A percentile compares a stretch with the other conserved stretches of the same genome.
Evolutionary conservation across 37 sponge, comb jelly and placozoan genomes (phyloP).

Genomic region (Cliona cf. orientalis): DNA sequence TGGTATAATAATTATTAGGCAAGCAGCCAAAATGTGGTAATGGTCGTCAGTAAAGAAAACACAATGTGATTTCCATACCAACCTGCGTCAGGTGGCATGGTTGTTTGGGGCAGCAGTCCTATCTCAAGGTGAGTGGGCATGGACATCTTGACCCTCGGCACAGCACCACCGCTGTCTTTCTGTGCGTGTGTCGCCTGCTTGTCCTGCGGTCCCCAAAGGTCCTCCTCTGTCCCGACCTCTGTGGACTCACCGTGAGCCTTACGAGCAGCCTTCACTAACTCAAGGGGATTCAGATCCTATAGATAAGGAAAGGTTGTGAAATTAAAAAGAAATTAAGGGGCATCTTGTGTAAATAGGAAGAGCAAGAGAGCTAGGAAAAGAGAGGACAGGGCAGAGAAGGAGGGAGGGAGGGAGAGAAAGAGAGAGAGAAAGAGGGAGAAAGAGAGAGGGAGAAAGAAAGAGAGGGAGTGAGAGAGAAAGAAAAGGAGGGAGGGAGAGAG

Average conservation of each 20-base stretch:
- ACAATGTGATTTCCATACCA: background rate
- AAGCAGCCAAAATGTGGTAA: too few species aligned
- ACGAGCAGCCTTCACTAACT: slow-evolving; percentile 40
- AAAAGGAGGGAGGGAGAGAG: background rate
- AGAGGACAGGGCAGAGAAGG: background rate
- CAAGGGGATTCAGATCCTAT: slow-evolving; percentile 37
- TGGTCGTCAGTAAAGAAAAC: too few species aligned
- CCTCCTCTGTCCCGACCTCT: slow-evolving; percentile 40
- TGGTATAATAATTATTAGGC: too few species aligned
- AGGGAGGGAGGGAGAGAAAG: slow-evolving; percentile 12
- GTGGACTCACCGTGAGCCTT: slow-evolving; percentile 49
- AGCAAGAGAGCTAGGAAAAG: background rate
- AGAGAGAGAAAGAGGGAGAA: slow-evolving; percentile 22
- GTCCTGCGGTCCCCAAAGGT: slow-evolving; percentile 60
- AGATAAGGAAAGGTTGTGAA: background rate
- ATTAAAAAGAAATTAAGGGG: background rate
- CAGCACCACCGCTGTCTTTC: too few species aligned
- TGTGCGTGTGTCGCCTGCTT: background rate
- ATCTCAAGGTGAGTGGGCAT: slow-evolving; percentile 67
- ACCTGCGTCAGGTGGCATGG: background rate
- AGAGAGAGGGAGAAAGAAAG: background rate
- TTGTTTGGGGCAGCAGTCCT: slow-evolving; percentile 16
- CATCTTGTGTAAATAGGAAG: background rate
- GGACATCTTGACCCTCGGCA: too few species aligned
- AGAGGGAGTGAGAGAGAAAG: background rate